Conservation (phyloP, 2,888 invertebrate genomes). For the Trissolcus japonicus region DNA sequence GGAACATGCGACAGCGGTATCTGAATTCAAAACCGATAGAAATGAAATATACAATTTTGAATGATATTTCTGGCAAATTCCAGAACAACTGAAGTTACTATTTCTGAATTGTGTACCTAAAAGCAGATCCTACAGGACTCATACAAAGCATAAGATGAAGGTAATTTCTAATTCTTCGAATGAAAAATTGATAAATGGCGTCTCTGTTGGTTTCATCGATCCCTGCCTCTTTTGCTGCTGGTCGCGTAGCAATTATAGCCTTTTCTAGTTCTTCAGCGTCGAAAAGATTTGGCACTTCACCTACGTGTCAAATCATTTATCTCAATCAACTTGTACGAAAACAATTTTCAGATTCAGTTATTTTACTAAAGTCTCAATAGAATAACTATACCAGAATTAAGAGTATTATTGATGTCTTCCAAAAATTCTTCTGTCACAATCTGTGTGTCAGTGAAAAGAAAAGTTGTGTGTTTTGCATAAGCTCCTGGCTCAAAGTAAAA, state of each 20-base stretch:
- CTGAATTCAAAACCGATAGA: conserved; percentile 72
- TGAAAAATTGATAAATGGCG: conserved; percentile 89
- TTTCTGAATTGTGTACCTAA: conserved; percentile 77
- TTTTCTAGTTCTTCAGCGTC: conserved; percentile 91
- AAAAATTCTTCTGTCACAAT: conserved; percentile 93
- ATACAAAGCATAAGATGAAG: conserved; percentile 92
- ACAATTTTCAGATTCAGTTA: too few species aligned
- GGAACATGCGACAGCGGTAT: conserved; percentile 94
- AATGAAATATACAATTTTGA: too few species aligned
- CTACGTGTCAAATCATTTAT: conserved; percentile 70
- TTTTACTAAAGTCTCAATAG: background rate
- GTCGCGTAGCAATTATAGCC: conserved; percentile 85
- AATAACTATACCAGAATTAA: conserved; percentile 86
- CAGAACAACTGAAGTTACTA: too few species aligned
- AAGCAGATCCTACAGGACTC: conserved; percentile 93
- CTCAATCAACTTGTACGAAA: too few species aligned
- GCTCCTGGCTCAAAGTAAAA: conserved; percentile 89
- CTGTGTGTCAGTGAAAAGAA: conserved; percentile 93
- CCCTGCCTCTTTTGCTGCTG: conserved; percentile 83
- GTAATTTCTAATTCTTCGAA: conserved; percentile 88
- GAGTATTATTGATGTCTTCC: conserved; percentile 93
- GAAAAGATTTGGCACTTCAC: conserved; percentile 94
- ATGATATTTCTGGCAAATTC: too few species aligned
- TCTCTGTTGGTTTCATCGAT: conserved; percentile 84
- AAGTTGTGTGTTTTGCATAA: conserved; percentile 85